A percentile compares a stretch with the other conserved stretches of the same genome.
Conservation (phyloP, 2,888 invertebrate genomes). For the Plebejus argus region DNA sequence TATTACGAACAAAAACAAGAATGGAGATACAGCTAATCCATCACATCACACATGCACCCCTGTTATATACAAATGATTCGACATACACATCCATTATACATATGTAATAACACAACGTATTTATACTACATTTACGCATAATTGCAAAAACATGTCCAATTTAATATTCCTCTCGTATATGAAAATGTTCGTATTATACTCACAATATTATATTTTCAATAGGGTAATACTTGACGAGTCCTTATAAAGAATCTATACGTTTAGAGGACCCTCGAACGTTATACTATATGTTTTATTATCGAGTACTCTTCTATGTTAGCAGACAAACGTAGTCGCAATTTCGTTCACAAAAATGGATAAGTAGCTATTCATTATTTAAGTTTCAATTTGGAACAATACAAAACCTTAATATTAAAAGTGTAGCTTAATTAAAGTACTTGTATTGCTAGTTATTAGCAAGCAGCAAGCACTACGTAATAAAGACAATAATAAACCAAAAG, state of each 20-base stretch:
- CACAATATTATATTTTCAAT: slow-evolving; percentile 16
- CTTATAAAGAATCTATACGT: slow-evolving; percentile 15
- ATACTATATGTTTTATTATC: not conserved
- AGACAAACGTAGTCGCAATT: slow-evolving; percentile 1
- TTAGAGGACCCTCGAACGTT: not conserved
- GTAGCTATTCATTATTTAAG: slow-evolving; percentile 3
- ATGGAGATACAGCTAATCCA: not conserved
- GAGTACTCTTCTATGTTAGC: slow-evolving; percentile 12
- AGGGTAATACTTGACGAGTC: slow-evolving; percentile 11
- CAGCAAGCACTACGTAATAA: not conserved
- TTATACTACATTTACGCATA: slow-evolving; percentile 2
- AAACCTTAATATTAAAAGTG: not conserved
- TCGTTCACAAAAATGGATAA: slow-evolving; percentile 12
- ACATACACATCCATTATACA: slow-evolving; percentile 3
- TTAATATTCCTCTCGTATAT: slow-evolving; percentile 17
- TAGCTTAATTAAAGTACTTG: not conserved
- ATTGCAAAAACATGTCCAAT: slow-evolving; percentile 21
- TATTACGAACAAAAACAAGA: not conserved
- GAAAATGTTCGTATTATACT: slow-evolving; percentile 11
- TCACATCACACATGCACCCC: not conserved
- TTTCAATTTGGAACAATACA: not conserved
- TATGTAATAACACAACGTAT: slow-evolving; percentile 7
- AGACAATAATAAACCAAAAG: not conserved
- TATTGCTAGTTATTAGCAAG: not conserved
- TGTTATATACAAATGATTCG: slow-evolving; percentile 4